phyloP scores from a whole-genome alignment of 2,797 vertebrate species.

The Sorex maritimensis region DNA sequence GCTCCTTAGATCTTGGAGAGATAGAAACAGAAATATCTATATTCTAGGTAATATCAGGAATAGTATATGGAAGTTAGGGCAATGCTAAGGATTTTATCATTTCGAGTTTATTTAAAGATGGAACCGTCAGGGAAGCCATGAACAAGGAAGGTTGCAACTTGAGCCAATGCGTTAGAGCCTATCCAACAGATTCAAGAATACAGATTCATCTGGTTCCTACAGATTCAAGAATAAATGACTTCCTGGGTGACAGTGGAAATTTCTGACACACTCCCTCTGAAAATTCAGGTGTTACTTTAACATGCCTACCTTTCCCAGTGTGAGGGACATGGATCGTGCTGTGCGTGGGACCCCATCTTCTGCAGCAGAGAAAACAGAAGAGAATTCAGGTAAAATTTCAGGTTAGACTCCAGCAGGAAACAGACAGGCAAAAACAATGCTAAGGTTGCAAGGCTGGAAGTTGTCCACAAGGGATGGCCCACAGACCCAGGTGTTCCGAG shows the following conservation, averaged over 20 bases:
- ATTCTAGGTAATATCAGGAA: constrained; percentile 7
- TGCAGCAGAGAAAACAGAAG: constrained; percentile 87
- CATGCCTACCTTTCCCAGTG: constrained; percentile 96
- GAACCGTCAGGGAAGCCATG: neutral
- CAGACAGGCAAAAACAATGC: constrained; percentile 12
- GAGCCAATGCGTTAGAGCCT: neutral
- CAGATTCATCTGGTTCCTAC: neutral
- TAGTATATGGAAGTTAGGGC: constrained; percentile 21
- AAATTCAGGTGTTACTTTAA: constrained; percentile 18
- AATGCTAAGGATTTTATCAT: neutral
- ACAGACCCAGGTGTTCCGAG: neutral
- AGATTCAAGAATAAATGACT: neutral
- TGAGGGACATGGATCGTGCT: constrained; percentile 97
- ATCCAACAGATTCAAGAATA: neutral
- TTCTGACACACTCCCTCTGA: neutral
- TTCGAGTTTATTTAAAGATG: constrained; percentile 19
- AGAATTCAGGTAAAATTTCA: constrained; percentile 69
- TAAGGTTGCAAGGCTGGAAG: neutral
- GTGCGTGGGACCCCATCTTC: constrained; percentile 97
- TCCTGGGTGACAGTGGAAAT: constrained; percentile 45
- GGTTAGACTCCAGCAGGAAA: constrained; percentile 9
- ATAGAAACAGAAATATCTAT: constrained; percentile 18
- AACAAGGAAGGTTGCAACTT: neutral
- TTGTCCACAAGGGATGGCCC: neutral
- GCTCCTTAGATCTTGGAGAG: constrained; percentile 37